Conservation (phyloP, 2,113 vertebrate genomes). For the Phalacrocorax pelagicus region DNA sequence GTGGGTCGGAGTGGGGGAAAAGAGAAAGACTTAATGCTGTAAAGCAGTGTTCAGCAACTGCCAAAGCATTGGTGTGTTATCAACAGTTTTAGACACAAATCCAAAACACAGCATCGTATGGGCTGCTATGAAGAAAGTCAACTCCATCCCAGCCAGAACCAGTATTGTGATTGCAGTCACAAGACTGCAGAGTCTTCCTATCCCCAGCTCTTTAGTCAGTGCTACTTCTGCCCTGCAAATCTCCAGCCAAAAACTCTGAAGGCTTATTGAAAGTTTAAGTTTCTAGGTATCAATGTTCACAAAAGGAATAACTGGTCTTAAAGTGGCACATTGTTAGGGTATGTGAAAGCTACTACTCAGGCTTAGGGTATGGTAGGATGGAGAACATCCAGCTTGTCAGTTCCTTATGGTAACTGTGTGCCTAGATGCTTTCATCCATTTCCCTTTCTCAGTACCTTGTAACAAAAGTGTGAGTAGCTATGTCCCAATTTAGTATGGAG, state of each 20-base stretch:
- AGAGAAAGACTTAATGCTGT: rapidly evolving
- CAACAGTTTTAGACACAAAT: not conserved
- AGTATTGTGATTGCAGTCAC: not conserved
- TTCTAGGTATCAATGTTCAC: not conserved
- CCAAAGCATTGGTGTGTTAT: not conserved
- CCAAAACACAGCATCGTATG: not conserved
- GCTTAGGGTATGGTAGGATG: not conserved
- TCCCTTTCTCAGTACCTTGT: not conserved
- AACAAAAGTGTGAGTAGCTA: not conserved
- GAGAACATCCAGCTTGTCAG: not conserved
- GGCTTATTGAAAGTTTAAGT: not conserved
- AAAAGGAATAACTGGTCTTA: not conserved
- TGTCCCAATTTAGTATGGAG: not conserved
- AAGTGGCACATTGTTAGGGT: not conserved
- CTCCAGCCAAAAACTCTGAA: not conserved
- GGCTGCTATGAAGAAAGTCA: not conserved
- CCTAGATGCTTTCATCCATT: not conserved
- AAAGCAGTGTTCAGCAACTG: not conserved
- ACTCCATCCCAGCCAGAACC: not conserved
- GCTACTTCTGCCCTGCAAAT: not conserved
- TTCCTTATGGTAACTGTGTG: not conserved
- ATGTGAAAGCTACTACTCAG: not conserved
- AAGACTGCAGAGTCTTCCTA: not conserved
- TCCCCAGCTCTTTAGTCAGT: not conserved
- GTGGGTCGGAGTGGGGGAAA: not conserved